These are phyloP conservation scores for Oreochromis niloticus DNA, from an alignment of 2,113 vertebrate species.

Conservation along the genomic window DNA sequence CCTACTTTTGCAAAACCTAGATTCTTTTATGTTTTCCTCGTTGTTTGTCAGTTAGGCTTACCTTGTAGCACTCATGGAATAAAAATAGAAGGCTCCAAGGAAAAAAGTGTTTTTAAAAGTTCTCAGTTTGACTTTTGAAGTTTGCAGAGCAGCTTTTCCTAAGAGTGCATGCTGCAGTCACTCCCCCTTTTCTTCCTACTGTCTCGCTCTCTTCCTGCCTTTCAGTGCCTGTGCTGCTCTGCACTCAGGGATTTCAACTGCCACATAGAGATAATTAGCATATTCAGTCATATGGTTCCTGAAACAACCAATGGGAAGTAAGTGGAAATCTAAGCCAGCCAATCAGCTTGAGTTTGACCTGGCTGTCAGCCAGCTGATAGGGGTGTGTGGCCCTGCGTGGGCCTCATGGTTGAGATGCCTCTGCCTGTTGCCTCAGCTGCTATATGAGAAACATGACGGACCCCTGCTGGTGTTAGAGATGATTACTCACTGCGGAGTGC, in stretches of 20 bases:
- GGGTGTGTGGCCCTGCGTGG: background rate
- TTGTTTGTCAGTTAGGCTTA: background rate
- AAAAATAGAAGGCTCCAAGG: background rate
- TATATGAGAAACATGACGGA: constrained; percentile 26
- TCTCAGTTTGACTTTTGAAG: background rate
- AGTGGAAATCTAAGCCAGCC: background rate
- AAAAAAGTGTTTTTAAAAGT: background rate
- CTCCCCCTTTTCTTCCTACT: background rate
- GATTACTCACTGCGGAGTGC: background rate
- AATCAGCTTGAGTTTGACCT: background rate
- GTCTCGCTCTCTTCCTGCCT: background rate
- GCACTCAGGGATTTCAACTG: constrained; percentile 45
- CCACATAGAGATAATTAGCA: constrained; percentile 44
- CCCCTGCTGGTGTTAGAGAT: constrained; percentile 39
- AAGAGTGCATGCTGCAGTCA: constrained; percentile 1
- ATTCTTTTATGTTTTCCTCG: accelerated
- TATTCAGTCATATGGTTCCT: constrained; percentile 35
- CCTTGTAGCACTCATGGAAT: constrained; percentile 58
- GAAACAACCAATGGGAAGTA: constrained; percentile 19
- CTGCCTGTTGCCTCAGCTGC: constrained; percentile 21
- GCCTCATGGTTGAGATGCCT: background rate
- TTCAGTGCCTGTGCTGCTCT: background rate
- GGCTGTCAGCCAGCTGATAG: constrained; percentile 19
- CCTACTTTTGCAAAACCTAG: background rate
- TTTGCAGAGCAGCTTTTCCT: background rate